These are phyloP conservation scores for Euplexia lucipara DNA, from an alignment of 2,888 invertebrate genomes.

Conservation along the genomic window DNA sequence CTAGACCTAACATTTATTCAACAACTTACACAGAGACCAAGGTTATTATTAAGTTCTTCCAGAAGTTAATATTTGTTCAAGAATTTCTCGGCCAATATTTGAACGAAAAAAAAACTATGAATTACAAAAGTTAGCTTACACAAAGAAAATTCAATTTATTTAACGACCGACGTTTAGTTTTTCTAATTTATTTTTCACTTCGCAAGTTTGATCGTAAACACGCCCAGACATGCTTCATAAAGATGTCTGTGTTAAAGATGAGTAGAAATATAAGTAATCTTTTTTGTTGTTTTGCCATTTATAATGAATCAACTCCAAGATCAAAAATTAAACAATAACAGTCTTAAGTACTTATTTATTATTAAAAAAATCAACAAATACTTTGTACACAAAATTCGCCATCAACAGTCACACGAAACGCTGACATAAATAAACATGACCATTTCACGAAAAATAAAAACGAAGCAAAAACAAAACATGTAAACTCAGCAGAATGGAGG, in stretches of 20 bases:
- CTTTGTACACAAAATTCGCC: conserved; percentile 11
- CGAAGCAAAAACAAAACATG: conserved; percentile 41
- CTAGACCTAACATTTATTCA: conserved; percentile 24
- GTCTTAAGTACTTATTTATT: not conserved
- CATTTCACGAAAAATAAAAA: conserved; percentile 49
- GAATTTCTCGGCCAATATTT: conserved; percentile 41
- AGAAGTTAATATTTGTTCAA: conserved; percentile 38
- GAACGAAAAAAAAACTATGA: conserved; percentile 44
- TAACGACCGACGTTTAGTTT: conserved; percentile 51
- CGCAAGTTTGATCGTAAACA: conserved; percentile 56
- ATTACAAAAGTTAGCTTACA: conserved; percentile 51
- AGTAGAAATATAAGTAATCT: conserved; percentile 21
- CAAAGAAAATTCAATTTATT: conserved; percentile 54
- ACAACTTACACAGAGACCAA: conserved; percentile 29
- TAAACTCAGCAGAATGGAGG: conserved; percentile 45
- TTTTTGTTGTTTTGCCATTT: conserved; percentile 20
- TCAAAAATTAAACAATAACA: not conserved
- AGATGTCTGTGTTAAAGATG: conserved; percentile 42
- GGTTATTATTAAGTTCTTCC: conserved; percentile 26
- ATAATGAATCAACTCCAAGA: no score
- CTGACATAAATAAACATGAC: conserved; percentile 43
- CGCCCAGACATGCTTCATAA: conserved; percentile 49
- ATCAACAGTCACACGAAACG: conserved; percentile 30
- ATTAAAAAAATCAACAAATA: not conserved
- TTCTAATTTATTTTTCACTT: conserved; percentile 59